Conservation (phyloP, 2,113 vertebrate species). For the Tetrao urogallus region DNA sequence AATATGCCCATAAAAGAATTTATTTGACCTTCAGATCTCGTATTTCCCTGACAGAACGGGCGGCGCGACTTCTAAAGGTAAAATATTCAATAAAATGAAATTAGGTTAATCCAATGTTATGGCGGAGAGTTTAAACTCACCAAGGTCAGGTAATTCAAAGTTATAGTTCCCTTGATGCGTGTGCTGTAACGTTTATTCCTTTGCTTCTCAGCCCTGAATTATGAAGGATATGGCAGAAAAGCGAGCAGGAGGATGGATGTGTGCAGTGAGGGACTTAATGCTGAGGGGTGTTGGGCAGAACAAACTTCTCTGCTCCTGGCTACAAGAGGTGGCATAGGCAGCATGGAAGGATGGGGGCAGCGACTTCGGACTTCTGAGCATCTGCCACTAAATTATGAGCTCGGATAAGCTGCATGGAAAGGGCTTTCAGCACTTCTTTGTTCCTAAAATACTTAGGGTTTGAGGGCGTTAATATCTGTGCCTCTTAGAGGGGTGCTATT, state of each 20-base stretch:
- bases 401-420: not conserved
- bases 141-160: slow-evolving; percentile 61
- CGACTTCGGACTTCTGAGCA: not conserved
- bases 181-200: slow-evolving; percentile 45
- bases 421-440: not conserved
- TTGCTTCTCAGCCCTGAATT: slow-evolving; percentile 27
- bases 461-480: not conserved
- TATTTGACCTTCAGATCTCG: slow-evolving; percentile 63
- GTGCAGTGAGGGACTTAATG: not conserved
- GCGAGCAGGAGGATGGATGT: not conserved
- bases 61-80: slow-evolving; percentile 52
- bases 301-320: not conserved
- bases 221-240: slow-evolving; percentile 15
- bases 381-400: not conserved
- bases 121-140: slow-evolving; percentile 67
- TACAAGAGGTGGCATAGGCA: not conserved
- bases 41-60: slow-evolving; percentile 37
- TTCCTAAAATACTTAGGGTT: not conserved
- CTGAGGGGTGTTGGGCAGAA: not conserved
- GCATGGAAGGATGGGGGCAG: not conserved
- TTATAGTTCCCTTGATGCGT: slow-evolving; percentile 53
- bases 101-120: slow-evolving; percentile 72
- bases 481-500: not conserved
- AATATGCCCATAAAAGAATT: slow-evolving; percentile 50
- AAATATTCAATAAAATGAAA: slow-evolving; percentile 66